Conservation (phyloP, 2,113 vertebrate species). For the Piprites chloris region DNA sequence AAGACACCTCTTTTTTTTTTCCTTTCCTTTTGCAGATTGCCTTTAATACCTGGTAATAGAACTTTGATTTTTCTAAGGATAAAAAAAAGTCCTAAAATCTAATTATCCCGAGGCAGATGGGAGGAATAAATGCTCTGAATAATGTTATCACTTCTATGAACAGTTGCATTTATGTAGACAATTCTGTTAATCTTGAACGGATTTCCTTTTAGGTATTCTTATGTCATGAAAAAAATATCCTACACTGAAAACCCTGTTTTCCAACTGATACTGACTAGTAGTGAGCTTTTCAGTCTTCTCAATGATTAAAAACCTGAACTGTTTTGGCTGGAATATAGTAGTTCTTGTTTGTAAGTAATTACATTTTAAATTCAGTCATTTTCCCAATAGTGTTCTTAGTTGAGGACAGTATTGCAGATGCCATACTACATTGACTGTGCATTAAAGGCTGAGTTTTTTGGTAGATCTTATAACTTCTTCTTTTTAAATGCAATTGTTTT, state of each 20-base stretch:
- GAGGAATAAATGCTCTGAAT: constrained; percentile 4
- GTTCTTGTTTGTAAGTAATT: constrained; percentile 41
- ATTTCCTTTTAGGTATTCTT: constrained; percentile 70
- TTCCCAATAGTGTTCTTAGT: not conserved
- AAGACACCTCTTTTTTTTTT: not conserved
- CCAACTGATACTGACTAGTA: constrained; percentile 49
- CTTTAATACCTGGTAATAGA: constrained; percentile 15
- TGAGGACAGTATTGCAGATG: not conserved
- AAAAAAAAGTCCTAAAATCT: not conserved
- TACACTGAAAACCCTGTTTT: constrained; percentile 58
- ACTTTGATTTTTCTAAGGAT: constrained; percentile 7
- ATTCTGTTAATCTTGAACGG: constrained; percentile 60
- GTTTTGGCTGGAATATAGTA: constrained; percentile 45
- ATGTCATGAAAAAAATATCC: constrained; percentile 43
- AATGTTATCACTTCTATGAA: not conserved
- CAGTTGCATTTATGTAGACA: constrained; percentile 59
- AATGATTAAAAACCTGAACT: constrained; percentile 33
- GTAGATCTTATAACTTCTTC: not conserved
- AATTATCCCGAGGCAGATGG: constrained; percentile 2
- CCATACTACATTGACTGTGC: not conserved
- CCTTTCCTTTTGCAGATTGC: constrained; percentile 28
- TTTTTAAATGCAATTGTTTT: not conserved
- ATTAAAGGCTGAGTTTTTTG: not conserved
- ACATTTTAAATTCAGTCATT: constrained; percentile 20
- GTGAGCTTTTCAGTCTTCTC: constrained; percentile 50